Percentiles rank a stretch among this genome's conserved stretches.
These are phyloP conservation scores for Cyclopterus lumpus DNA, from an alignment of 2,797 vertebrate species.

Conservation along the genomic window DNA sequence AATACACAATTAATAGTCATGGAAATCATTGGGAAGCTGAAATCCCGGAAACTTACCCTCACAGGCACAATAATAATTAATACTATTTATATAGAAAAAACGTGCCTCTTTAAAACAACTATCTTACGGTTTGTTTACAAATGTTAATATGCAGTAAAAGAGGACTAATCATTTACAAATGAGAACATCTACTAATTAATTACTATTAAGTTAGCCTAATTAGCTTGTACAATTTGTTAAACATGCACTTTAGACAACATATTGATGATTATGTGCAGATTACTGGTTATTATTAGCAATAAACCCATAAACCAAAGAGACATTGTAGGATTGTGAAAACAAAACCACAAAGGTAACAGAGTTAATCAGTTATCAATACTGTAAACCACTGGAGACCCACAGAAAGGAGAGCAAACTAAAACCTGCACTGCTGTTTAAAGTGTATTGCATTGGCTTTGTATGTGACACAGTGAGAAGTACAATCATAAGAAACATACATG, in stretches of 20 bases:
- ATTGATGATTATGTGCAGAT: neutral
- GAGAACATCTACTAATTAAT: neutral
- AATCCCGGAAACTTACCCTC: neutral
- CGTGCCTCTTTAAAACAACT: neutral
- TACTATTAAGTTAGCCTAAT: neutral
- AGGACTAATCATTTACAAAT: neutral
- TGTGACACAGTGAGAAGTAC: neutral
- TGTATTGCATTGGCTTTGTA: conserved; percentile 44
- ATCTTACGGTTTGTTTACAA: neutral
- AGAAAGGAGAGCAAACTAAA: neutral
- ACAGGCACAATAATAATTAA: neutral
- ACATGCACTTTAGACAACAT: neutral
- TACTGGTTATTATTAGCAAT: neutral
- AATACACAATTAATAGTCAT: too few relatives aligned
- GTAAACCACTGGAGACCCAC: neutral
- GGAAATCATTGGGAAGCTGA: neutral
- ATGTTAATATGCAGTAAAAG: neutral
- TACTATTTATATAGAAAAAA: neutral
- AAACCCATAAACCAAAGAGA: neutral
- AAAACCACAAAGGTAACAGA: neutral
- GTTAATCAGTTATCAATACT: conserved; percentile 4
- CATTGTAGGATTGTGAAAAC: neutral
- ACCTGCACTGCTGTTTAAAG: neutral
- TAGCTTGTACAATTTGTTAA: neutral
- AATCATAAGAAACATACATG: neutral